Conservation (phyloP, 2,113 vertebrate genomes). For the Daubentonia madagascariensis region DNA sequence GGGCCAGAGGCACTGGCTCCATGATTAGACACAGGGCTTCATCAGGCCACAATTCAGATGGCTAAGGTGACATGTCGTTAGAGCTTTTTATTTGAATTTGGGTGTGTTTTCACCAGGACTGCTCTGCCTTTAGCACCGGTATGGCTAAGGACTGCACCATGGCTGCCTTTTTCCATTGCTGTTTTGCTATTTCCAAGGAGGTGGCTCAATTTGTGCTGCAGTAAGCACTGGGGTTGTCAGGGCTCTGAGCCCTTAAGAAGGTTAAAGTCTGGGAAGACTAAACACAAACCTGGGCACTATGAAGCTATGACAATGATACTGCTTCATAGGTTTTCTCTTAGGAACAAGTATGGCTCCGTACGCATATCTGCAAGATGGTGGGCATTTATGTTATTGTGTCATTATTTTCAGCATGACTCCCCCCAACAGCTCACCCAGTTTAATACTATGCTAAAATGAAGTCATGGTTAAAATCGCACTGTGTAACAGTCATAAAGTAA, state of each 20-base stretch:
- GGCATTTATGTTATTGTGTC: background rate
- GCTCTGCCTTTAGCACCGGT: background rate
- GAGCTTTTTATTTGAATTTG: background rate
- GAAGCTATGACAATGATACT: background rate
- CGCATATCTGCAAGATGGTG: background rate
- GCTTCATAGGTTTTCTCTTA: background rate
- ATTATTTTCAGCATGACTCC: background rate
- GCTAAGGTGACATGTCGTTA: background rate
- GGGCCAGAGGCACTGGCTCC: background rate
- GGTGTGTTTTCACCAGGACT: background rate
- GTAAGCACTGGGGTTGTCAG: background rate
- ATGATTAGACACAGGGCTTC: background rate
- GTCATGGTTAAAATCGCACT: background rate
- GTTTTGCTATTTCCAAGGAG: background rate
- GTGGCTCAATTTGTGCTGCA: background rate
- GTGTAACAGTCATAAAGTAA: background rate
- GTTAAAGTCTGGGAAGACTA: background rate
- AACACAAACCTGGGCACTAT: background rate
- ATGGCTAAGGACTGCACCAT: background rate
- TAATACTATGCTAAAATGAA: background rate
- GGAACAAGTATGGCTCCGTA: background rate
- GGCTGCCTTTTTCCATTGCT: background rate
- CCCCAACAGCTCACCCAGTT: background rate
- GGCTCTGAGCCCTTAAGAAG: background rate
- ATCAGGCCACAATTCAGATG: background rate